Percentiles rank a stretch among this genome's conserved stretches.
Conservation (phyloP, 2,888 invertebrate genomes). For the Chalcosyrphus nemorum region DNA sequence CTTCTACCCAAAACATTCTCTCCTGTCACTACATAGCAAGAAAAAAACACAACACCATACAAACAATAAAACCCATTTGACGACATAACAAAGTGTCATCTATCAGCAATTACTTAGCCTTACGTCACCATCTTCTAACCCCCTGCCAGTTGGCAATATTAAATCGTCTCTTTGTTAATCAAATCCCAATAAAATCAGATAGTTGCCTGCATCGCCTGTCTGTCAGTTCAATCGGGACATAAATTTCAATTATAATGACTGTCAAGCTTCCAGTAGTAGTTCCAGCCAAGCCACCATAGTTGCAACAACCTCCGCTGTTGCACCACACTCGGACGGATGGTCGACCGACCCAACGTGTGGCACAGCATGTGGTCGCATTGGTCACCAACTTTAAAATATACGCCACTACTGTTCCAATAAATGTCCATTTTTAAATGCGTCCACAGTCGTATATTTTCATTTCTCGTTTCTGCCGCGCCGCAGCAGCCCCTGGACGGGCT, state of each 20-base stretch:
- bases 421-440: constrained; percentile 70
- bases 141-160: constrained; percentile 48
- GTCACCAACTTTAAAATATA: constrained; percentile 68
- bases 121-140: constrained; percentile 18
- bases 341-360: constrained; percentile 39
- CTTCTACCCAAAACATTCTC: too few species aligned
- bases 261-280: constrained; percentile 57
- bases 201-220: constrained; percentile 39
- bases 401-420: constrained; percentile 72
- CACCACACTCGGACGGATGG: not conserved
- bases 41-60: too few species aligned
- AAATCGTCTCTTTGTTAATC: constrained; percentile 66
- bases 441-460: constrained; percentile 58
- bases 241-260: constrained; percentile 72
- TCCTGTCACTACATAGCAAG: too few species aligned
- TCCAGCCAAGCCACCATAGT: constrained; percentile 24
- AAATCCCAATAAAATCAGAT: constrained; percentile 60
- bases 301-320: constrained; percentile 1
- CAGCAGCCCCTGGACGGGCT: not conserved
- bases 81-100: constrained; percentile 5
- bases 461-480: too few species aligned
- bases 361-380: constrained; percentile 67
- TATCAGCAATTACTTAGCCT: constrained; percentile 45
- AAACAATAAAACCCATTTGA: not conserved
- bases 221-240: constrained; percentile 63